A percentile compares a stretch with the other conserved stretches of the same genome.
These are phyloP conservation scores for Hydrozoanthus tunicans DNA, from an alignment of 64 coral and sea anemone genomes.

Conservation along the genomic window DNA sequence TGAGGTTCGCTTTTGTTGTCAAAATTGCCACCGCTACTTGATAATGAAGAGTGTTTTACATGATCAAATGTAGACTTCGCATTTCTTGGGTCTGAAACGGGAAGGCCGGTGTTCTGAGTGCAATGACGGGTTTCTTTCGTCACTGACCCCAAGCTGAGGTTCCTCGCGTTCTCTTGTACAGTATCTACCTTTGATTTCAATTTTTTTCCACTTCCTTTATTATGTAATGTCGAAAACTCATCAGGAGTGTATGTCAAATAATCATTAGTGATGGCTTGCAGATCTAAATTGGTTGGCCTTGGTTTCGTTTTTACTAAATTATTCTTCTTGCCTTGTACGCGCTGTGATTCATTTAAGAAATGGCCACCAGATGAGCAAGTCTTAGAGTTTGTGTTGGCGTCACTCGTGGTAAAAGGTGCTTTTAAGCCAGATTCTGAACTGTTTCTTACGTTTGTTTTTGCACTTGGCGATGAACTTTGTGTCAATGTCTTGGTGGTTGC, in stretches of 20 bases:
- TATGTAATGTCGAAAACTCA: background rate
- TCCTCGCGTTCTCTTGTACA: background rate
- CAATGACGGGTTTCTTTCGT: background rate
- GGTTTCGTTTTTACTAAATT: background rate
- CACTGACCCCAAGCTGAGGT: background rate
- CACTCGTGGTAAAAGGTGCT: background rate
- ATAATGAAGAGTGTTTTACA: background rate
- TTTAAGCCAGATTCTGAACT: background rate
- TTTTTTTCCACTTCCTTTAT: background rate
- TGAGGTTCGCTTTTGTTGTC: background rate
- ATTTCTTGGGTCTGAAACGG: background rate
- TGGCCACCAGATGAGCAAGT: background rate
- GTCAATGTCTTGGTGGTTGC: background rate
- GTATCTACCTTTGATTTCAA: background rate
- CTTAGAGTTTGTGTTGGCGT: background rate
- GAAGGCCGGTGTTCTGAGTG: background rate
- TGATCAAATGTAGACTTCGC: background rate
- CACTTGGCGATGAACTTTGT: background rate
- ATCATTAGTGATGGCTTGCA: background rate
- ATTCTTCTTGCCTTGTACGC: background rate
- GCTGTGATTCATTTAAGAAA: background rate
- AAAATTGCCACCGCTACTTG: background rate
- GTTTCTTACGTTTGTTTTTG: background rate
- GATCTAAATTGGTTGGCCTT: background rate
- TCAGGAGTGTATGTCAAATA: background rate